Conservation (phyloP, 2,797 vertebrate genomes). For the Bovichtus variegatus region DNA sequence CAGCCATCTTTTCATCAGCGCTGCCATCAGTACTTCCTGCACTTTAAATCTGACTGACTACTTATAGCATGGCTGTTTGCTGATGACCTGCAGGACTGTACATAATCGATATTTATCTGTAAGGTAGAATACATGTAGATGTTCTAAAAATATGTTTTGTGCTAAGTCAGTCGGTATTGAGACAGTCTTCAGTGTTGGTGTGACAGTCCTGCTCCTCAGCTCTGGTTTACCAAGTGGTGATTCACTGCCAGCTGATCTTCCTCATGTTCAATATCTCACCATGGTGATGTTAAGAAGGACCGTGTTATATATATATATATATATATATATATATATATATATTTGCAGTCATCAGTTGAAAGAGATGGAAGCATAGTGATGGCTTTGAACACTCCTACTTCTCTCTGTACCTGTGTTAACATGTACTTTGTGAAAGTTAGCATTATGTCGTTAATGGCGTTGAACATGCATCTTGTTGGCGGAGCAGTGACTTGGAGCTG, state of each 20-base stretch:
- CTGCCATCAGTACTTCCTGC: slow-evolving; percentile 59
- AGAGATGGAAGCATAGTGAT: slow-evolving; percentile 18
- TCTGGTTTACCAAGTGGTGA: slow-evolving; percentile 44
- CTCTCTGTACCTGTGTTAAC: slow-evolving; percentile 22
- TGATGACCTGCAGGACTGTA: slow-evolving; percentile 21
- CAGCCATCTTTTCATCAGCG: slow-evolving; percentile 75
- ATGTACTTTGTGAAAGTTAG: slow-evolving; percentile 5
- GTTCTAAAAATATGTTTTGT: slow-evolving; percentile 7
- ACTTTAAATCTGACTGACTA: slow-evolving; percentile 45
- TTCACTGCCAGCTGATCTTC: slow-evolving; percentile 52
- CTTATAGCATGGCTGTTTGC: slow-evolving; percentile 23
- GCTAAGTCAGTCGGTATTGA: slow-evolving; percentile 17
- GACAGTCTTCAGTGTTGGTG: slow-evolving; percentile 27
- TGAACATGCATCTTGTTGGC: slow-evolving; percentile 8
- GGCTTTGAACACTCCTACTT: slow-evolving; percentile 21
- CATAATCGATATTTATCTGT: slow-evolving; percentile 40
- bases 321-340: no score
- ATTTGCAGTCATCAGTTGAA: slow-evolving; percentile 28
- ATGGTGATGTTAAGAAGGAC: slow-evolving; percentile 35
- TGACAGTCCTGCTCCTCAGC: slow-evolving; percentile 25
- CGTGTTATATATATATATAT: slow-evolving; percentile 13
- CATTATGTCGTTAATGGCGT: background rate
- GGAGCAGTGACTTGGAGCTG: background rate
- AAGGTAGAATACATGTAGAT: slow-evolving; percentile 21
- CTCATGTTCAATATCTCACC: slow-evolving; percentile 47